A percentile compares a stretch with the other conserved stretches of the same genome.
phyloP scores from a whole-genome alignment of 2,888 invertebrate species.

The Bibio marci region DNA sequence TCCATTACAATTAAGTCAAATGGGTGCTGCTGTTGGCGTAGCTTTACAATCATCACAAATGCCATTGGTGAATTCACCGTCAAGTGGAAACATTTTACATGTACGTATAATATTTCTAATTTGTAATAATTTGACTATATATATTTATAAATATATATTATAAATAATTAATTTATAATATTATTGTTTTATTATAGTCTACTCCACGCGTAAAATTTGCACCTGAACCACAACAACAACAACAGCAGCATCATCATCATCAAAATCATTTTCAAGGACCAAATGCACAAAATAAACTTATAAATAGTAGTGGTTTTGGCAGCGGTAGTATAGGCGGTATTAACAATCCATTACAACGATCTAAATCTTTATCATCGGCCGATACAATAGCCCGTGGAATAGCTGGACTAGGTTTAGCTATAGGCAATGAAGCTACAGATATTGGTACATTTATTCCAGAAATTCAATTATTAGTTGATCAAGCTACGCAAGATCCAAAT shows the following conservation, averaged over 20 bases:
- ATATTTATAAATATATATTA: not conserved
- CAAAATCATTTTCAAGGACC: constrained; percentile 10
- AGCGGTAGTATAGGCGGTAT: constrained; percentile 13
- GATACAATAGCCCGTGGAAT: constrained; percentile 51
- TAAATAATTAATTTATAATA: not conserved
- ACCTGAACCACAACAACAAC: constrained; percentile 21
- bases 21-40: constrained; percentile 13
- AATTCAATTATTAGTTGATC: constrained; percentile 54
- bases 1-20: constrained; percentile 20
- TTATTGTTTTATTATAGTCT: constrained; percentile 7
- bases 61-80: constrained; percentile 41
- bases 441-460: constrained; percentile 57
- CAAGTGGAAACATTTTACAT: constrained; percentile 54
- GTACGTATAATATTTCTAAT: constrained; percentile 15
- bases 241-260: constrained; percentile 20
- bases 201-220: constrained; percentile 27
- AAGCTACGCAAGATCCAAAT: constrained; percentile 70
- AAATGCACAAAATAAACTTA: no score
- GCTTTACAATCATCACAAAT: constrained; percentile 18
- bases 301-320: constrained; percentile 13
- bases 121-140: not conserved
- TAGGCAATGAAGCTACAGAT: constrained; percentile 56
- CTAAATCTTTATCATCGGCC: constrained; percentile 64
- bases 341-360: constrained; percentile 43
- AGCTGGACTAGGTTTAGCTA: constrained; percentile 42